Percentiles rank a stretch among this genome's conserved stretches.
These are phyloP conservation scores for Panthera tigris DNA, from an alignment of 2,113 vertebrate species.

Conservation along the genomic window DNA sequence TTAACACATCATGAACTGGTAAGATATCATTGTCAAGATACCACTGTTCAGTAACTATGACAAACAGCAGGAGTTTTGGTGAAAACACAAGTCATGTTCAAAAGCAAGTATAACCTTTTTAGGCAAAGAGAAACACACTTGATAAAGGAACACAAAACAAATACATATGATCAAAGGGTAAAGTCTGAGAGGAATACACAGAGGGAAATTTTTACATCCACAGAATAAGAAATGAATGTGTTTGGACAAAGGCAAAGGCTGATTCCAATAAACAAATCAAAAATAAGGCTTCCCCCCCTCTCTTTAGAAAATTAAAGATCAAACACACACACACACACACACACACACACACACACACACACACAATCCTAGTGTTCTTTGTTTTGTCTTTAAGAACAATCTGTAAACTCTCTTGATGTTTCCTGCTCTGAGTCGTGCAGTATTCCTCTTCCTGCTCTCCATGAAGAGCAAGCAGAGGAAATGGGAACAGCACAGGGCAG, in stretches of 20 bases:
- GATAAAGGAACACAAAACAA: slow-evolving; percentile 49
- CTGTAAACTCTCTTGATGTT: slow-evolving; percentile 50
- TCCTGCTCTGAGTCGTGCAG: slow-evolving; percentile 30
- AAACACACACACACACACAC: neutral
- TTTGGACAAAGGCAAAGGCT: slow-evolving; percentile 59
- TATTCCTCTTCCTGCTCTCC: slow-evolving; percentile 27
- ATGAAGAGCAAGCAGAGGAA: neutral
- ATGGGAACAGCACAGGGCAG: neutral
- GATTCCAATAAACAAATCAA: slow-evolving; percentile 53
- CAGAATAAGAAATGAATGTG: slow-evolving; percentile 55
- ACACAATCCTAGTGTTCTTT: neutral
- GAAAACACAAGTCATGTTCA: slow-evolving; percentile 65
- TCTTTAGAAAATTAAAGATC: slow-evolving; percentile 54
- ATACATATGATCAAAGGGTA: slow-evolving; percentile 58
- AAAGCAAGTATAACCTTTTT: slow-evolving; percentile 74
- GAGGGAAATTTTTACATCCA: slow-evolving; percentile 51
- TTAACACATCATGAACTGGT: slow-evolving; percentile 36
- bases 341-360: neutral
- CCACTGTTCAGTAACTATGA: slow-evolving; percentile 47
- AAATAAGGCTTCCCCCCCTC: neutral
- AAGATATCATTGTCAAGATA: slow-evolving; percentile 43
- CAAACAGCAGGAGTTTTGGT: slow-evolving; percentile 49
- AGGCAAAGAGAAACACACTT: slow-evolving; percentile 64
- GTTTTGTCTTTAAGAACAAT: slow-evolving; percentile 59
- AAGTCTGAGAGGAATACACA: slow-evolving; percentile 53